A percentile compares a stretch with the other conserved stretches of the same genome.
phyloP scores from a whole-genome alignment of 2,113 vertebrate genomes.

The Petroica traversi region DNA sequence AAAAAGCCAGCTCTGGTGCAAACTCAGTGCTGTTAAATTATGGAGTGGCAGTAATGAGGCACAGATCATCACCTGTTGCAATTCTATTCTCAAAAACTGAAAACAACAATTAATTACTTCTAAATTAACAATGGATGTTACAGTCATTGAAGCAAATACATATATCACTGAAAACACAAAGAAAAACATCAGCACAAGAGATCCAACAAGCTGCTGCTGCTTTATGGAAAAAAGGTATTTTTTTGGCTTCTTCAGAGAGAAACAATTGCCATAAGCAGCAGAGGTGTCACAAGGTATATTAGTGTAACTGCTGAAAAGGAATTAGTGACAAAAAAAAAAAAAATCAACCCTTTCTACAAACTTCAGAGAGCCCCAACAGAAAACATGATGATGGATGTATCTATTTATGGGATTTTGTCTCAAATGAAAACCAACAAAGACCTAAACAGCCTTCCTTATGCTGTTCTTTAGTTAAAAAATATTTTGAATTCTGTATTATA shows the following conservation, averaged over 20 bases:
- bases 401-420: not conserved
- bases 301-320: not conserved
- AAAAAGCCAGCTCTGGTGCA: not conserved
- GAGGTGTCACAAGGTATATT: not conserved
- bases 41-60: not conserved
- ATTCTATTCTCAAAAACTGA: not conserved
- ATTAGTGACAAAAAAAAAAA: not conserved
- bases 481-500: not conserved
- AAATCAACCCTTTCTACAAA: not conserved
- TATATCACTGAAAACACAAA: not conserved
- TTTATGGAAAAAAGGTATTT: not conserved
- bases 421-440: not conserved
- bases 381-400: not conserved
- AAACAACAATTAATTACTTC: not conserved
- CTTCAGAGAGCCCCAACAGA: not conserved
- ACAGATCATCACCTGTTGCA: conserved; percentile 1
- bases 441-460: not conserved
- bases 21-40: not conserved
- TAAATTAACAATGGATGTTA: not conserved
- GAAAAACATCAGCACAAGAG: not conserved
- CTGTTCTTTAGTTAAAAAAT: not conserved
- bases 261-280: not conserved
- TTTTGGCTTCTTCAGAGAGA: not conserved
- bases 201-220: not conserved
- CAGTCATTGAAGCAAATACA: not conserved